These are phyloP conservation scores for Anguilla rostrata DNA, from an alignment of 2,113 vertebrate genomes.

Conservation along the genomic window DNA sequence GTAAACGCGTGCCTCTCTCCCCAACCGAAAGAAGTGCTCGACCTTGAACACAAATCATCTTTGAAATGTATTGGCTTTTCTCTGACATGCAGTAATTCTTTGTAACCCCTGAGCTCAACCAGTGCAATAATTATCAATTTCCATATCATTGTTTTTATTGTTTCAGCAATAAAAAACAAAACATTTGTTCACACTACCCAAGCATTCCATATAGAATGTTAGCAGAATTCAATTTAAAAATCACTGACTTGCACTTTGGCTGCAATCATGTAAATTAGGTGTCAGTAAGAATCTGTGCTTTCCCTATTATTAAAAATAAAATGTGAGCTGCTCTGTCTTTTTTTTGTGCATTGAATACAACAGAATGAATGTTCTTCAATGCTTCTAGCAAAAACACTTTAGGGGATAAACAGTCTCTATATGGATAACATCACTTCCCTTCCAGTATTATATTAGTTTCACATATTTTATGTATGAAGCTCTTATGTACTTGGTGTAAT, in stretches of 20 bases:
- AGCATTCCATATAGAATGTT: constrained; percentile 43
- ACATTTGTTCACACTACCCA: constrained; percentile 59
- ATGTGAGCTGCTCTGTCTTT: constrained; percentile 24
- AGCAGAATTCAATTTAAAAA: constrained; percentile 56
- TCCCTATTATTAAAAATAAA: constrained; percentile 47
- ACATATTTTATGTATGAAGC: constrained; percentile 37
- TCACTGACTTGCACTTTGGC: constrained; percentile 45
- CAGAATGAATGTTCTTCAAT: constrained; percentile 42
- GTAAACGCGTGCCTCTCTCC: constrained; percentile 15
- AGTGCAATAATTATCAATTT: constrained; percentile 73
- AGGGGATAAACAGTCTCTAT: constrained; percentile 46
- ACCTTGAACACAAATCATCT: constrained; percentile 58
- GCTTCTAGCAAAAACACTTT: constrained; percentile 34
- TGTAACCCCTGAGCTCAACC: constrained; percentile 53
- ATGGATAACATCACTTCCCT: constrained; percentile 27
- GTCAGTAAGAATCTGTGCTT: constrained; percentile 49
- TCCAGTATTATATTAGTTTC: constrained; percentile 46
- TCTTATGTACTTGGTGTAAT: constrained; percentile 34
- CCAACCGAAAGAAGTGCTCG: constrained; percentile 37
- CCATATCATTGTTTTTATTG: constrained; percentile 67
- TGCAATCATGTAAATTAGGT: constrained; percentile 60
- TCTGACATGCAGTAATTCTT: constrained; percentile 61
- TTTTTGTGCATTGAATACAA: constrained; percentile 35
- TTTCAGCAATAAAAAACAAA: constrained; percentile 58
- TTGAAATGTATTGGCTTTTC: constrained; percentile 56